A percentile compares a stretch with the other conserved stretches of the same genome.
These are phyloP conservation scores for Ceramica pisi DNA, from an alignment of 2,888 invertebrate species.

Conservation along the genomic window DNA sequence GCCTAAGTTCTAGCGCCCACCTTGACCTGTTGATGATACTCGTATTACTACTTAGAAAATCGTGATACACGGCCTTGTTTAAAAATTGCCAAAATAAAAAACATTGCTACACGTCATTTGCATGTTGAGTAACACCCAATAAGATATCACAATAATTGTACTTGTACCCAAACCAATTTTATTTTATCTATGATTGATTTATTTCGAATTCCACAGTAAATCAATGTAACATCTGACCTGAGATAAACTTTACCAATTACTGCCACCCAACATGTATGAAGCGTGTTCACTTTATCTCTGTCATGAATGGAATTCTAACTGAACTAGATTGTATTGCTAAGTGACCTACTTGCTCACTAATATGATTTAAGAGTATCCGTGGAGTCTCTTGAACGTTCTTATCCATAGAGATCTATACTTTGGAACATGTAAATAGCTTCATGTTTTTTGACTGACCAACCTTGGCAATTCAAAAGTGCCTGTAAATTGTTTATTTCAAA, in stretches of 20 bases:
- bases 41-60: background rate
- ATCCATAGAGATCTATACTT: too few relatives aligned
- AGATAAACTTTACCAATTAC: conserved; percentile 28
- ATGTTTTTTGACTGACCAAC: too few relatives aligned
- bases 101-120: conserved; percentile 7
- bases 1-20: background rate
- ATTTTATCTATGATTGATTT: background rate
- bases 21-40: background rate
- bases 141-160: conserved; percentile 1
- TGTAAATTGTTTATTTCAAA: too few relatives aligned
- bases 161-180: conserved; percentile 11
- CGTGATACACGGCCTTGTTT: background rate
- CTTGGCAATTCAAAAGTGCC: too few relatives aligned
- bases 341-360: conserved; percentile 21
- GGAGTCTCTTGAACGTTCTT: too few relatives aligned
- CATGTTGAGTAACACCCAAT: conserved; percentile 1
- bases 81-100: background rate
- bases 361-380: too few relatives aligned
- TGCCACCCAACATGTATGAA: conserved; percentile 35
- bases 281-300: conserved; percentile 18
- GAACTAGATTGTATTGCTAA: conserved; percentile 9
- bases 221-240: conserved; percentile 27
- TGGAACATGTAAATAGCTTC: too few relatives aligned
- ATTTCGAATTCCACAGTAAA: conserved; percentile 20
- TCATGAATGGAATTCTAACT: conserved; percentile 36